Base-by-base conservation (phyloP, 64 coral and sea anemone genomes). In the Platygyra sinensis region DNA sequence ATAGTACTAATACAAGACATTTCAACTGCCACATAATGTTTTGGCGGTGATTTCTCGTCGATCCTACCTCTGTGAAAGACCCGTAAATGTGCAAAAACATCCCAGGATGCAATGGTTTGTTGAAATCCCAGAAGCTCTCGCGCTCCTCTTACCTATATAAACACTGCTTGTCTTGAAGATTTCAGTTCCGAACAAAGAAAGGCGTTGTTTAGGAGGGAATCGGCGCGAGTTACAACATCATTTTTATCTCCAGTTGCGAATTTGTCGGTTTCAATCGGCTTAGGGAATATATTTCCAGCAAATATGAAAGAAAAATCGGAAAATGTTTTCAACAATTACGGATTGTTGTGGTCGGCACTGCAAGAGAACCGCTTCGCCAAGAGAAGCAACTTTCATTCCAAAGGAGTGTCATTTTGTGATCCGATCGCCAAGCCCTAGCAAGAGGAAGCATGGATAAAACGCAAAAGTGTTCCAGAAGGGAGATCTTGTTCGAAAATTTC, bases 1-100 rank as follows among this genome's bases (percentile, higher is more conserved):
- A 52, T 11, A 94, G 64, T 28, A 31, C 19, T 51, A 92, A 28
- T 11, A 77, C 30, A 67, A 85, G 0, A 24, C 72, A 85, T 61
- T 29, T 18, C 57, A 87, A 76, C 79, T 33, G 24, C 76, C 75
- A 82, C 59, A 90, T 86, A 74, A 67, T 50, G 72, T n/a, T n/a
- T n/a, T n/a, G n/a, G n/a, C n/a, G n/a, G n/a, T n/a, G n/a, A n/a
- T n/a, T n/a, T n/a, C n/a, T n/a, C n/a, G n/a, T n/a, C n/a, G n/a
- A n/a, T n/a, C n/a, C n/a, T n/a, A n/a, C n/a, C n/a, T n/a, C n/a
- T n/a, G 50, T 30, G 17, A 19, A 15, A 25, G 31, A n/a, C 36
- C 33, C 25, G 31, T n/a, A n/a, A n/a, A n/a, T n/a, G n/a, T n/a
- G n/a, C 10, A 33, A 15, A 13, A 9, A 13, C 4, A 24, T 33